A percentile compares a stretch with the other conserved stretches of the same genome.
Conservation (phyloP, 2,888 invertebrate genomes). For the Phalangium opilio region DNA sequence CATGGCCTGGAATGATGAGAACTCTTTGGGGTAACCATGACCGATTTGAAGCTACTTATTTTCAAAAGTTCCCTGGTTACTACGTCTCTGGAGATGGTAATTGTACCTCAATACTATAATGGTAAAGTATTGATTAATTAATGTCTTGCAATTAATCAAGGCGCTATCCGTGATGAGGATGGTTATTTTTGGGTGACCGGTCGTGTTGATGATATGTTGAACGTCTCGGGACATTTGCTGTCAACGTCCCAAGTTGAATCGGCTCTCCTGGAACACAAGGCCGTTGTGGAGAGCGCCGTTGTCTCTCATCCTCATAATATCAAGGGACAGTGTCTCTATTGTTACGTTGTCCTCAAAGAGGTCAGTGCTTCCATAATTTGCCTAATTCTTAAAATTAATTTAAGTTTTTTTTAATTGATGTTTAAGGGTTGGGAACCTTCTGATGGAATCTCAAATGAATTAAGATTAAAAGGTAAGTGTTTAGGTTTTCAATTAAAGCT, state of each 20-base stretch:
- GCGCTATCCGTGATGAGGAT: slow-evolving; percentile 70
- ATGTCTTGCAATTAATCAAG: no score
- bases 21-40: slow-evolving; percentile 81
- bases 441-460: slow-evolving; percentile 24
- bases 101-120: slow-evolving; percentile 17
- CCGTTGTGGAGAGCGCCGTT: slow-evolving; percentile 86
- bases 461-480: slow-evolving; percentile 26
- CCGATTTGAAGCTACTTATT: slow-evolving; percentile 73
- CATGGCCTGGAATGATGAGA: slow-evolving; percentile 98
- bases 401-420: slow-evolving; percentile 3
- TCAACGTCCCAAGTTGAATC: slow-evolving; percentile 75
- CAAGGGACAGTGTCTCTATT: slow-evolving; percentile 94
- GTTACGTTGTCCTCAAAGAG: slow-evolving; percentile 75
- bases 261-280: slow-evolving; percentile 34
- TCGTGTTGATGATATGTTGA: slow-evolving; percentile 94
- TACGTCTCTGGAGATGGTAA: slow-evolving; percentile 96
- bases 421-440: slow-evolving; percentile 19
- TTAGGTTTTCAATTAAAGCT: no score
- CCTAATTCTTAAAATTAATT: background rate
- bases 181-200: slow-evolving; percentile 95
- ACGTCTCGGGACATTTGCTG: slow-evolving; percentile 94
- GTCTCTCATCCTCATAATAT: slow-evolving; percentile 85
- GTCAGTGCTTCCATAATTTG: slow-evolving; percentile 4
- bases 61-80: slow-evolving; percentile 87
- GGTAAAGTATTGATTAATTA: no score